Percentiles rank a stretch among this genome's conserved stretches.
These are phyloP conservation scores for Lypha dubia DNA, from an alignment of 2,888 invertebrate genomes.

Conservation along the genomic window DNA sequence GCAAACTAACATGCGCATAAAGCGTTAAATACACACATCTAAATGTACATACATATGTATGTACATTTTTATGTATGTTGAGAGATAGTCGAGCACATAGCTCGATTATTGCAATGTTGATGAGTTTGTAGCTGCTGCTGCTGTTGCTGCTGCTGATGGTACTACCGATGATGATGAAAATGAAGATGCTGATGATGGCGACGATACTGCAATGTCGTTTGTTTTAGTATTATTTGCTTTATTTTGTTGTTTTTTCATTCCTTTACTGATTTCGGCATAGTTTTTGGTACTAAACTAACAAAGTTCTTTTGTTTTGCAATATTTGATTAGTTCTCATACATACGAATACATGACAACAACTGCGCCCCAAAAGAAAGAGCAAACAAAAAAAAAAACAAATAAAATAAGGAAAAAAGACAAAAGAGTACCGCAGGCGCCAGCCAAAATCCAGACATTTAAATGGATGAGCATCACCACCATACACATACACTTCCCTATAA, in stretches of 20 bases:
- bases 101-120: slow-evolving; percentile 13
- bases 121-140: slow-evolving; percentile 25
- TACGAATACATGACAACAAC: slow-evolving; percentile 71
- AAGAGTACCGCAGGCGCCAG: slow-evolving; percentile 83
- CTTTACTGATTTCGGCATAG: slow-evolving; percentile 50
- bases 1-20: slow-evolving; percentile 55
- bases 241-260: slow-evolving; percentile 5
- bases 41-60: neutral
- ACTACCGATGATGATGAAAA: neutral
- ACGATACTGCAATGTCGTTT: slow-evolving; percentile 64
- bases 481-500: slow-evolving; percentile 64
- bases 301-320: slow-evolving; percentile 79
- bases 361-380: slow-evolving; percentile 56
- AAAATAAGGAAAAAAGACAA: slow-evolving; percentile 77
- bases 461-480: slow-evolving; percentile 74
- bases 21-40: slow-evolving; percentile 65
- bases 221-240: slow-evolving; percentile 52
- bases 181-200: slow-evolving; percentile 3
- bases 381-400: slow-evolving; percentile 32
- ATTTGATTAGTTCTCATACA: slow-evolving; percentile 81
- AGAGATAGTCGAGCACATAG: slow-evolving; percentile 3
- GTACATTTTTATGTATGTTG: neutral
- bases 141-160: neutral
- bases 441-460: slow-evolving; percentile 76
- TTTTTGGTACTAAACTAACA: slow-evolving; percentile 63